phyloP scores from a whole-genome alignment of 2,797 vertebrate species.

The Danio aesculapii region DNA sequence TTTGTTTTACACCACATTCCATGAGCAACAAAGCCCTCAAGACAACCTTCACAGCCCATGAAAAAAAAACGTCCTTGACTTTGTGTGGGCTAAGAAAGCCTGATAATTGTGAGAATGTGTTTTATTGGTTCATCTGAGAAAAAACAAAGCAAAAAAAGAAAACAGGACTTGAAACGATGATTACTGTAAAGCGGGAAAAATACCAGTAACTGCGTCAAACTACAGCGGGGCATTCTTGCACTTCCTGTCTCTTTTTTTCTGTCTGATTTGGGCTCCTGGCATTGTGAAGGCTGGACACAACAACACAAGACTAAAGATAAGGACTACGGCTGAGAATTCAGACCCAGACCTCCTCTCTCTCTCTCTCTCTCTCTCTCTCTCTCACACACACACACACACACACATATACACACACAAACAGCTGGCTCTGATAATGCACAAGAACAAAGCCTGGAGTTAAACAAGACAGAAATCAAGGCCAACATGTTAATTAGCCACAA shows the following conservation, averaged over 20 bases:
- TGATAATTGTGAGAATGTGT: constrained; percentile 25
- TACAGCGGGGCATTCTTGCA: constrained; percentile 19
- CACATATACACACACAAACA: constrained; percentile 23
- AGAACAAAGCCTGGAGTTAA: constrained; percentile 73
- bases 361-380: not conserved
- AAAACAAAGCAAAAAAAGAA: not conserved
- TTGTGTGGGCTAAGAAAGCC: constrained; percentile 1
- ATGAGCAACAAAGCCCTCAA: constrained; percentile 34
- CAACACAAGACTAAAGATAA: constrained; percentile 33
- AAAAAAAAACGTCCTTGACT: constrained; percentile 45
- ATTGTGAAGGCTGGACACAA: constrained; percentile 46
- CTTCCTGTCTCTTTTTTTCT: constrained; percentile 42
- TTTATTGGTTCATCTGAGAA: constrained; percentile 23
- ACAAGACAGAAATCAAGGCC: constrained; percentile 68
- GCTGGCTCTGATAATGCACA: constrained; percentile 33
- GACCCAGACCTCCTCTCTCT: not conserved
- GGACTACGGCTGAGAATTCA: constrained; percentile 5
- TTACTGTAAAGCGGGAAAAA: constrained; percentile 36
- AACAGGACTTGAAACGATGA: not conserved
- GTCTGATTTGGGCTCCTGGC: constrained; percentile 35
- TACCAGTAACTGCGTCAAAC: constrained; percentile 34
- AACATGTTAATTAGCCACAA: constrained; percentile 72
- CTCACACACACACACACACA: not conserved
- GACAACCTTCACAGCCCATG: constrained; percentile 12
- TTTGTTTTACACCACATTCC: constrained; percentile 47